Conservation (phyloP, 2,797 vertebrate species). For the Alosa sapidissima region DNA sequence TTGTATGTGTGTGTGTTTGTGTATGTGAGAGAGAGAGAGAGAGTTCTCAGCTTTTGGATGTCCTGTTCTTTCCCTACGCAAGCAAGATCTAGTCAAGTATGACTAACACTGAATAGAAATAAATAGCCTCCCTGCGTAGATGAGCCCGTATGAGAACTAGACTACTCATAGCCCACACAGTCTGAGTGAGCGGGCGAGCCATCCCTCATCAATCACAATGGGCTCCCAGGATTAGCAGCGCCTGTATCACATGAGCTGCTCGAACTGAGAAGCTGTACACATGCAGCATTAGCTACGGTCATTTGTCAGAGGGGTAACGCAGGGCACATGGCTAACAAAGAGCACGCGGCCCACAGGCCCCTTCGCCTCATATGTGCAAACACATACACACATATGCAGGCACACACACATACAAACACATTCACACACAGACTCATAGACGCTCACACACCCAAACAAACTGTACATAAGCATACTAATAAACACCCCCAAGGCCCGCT, state of each 20-base stretch:
- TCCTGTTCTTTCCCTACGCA: not conserved
- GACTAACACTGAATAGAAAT: not conserved
- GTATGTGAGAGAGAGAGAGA: too few relatives aligned
- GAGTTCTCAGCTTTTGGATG: not conserved
- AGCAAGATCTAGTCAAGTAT: not conserved
- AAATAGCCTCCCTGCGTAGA: not conserved
- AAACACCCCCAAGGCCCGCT: not conserved
- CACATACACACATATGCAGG: not conserved
- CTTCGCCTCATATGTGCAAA: not conserved
- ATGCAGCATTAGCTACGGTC: not conserved
- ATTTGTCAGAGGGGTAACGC: not conserved
- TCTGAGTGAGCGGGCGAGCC: not conserved
- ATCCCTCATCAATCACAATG: not conserved
- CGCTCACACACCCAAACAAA: not conserved
- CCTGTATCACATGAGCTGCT: not conserved
- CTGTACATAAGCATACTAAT: constrained; percentile 8
- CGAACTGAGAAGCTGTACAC: not conserved
- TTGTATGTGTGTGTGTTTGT: not conserved
- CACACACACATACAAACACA: not conserved
- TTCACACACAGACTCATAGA: not conserved
- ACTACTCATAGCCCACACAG: not conserved
- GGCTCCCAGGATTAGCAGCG: not conserved
- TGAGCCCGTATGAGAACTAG: not conserved
- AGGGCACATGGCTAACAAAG: not conserved
- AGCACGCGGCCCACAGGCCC: not conserved